Conservation (phyloP, 2,113 vertebrate genomes). For the Tenrec ecaudatus region DNA sequence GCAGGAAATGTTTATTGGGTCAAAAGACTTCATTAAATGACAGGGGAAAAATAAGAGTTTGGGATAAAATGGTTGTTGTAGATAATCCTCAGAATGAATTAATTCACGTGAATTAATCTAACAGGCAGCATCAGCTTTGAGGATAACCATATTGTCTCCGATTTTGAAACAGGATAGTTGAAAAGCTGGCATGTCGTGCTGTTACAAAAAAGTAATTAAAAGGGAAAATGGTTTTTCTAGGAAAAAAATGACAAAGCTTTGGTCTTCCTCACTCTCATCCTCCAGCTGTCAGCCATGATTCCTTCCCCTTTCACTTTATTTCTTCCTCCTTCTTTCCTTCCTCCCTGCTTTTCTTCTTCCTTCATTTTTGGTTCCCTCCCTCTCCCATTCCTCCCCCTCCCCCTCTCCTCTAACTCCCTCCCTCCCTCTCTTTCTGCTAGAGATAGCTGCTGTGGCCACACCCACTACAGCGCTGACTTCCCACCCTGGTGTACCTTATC, state of each 20-base stretch:
- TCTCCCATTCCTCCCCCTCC: too few species aligned
- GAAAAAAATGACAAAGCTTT: background rate
- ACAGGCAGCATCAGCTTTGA: background rate
- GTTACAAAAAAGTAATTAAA: background rate
- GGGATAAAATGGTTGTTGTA: constrained; percentile 7
- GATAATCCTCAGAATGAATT: constrained; percentile 1
- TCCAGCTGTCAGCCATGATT: too few species aligned
- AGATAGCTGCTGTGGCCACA: background rate
- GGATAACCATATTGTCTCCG: background rate
- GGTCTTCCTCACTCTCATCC: background rate
- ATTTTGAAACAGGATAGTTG: constrained; percentile 1
- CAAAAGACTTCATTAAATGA: background rate
- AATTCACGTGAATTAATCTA: constrained; percentile 5
- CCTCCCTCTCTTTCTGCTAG: background rate
- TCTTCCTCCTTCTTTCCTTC: background rate
- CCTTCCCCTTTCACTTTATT: background rate
- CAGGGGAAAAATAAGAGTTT: background rate
- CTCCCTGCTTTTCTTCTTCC: background rate
- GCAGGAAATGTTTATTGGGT: background rate
- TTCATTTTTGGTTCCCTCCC: background rate
- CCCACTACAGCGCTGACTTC: background rate
- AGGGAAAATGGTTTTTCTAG: background rate
- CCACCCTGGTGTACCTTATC: background rate
- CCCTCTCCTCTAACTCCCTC: too few species aligned
- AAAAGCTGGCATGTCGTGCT: background rate